phyloP scores from a whole-genome alignment of 2,888 invertebrate species.

The Tiliacea citrago region DNA sequence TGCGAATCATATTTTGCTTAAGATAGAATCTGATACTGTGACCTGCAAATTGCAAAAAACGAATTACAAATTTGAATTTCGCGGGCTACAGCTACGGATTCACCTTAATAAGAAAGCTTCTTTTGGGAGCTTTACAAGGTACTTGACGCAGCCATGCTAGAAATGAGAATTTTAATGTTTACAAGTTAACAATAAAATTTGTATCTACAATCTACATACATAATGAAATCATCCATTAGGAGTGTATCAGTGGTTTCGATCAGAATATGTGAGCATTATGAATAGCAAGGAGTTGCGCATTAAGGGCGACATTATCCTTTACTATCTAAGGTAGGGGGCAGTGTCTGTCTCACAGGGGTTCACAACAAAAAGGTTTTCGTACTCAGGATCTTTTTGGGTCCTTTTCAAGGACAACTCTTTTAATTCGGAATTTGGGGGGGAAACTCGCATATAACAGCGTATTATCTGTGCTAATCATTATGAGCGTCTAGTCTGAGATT shows the following conservation, averaged over 20 bases:
- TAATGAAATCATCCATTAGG: slow-evolving; percentile 34
- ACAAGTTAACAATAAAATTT: slow-evolving; percentile 18
- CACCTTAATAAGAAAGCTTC: neutral
- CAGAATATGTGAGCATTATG: slow-evolving; percentile 52
- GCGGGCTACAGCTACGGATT: too few species aligned
- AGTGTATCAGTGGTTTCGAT: slow-evolving; percentile 43
- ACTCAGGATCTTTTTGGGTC: slow-evolving; percentile 77
- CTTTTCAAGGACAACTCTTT: slow-evolving; percentile 80
- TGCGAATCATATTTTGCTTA: too few species aligned
- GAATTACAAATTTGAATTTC: too few species aligned
- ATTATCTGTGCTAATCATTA: slow-evolving; percentile 55
- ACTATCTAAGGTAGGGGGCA: slow-evolving; percentile 71
- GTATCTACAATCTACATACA: slow-evolving; percentile 26
- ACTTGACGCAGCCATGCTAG: neutral
- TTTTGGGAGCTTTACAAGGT: neutral
- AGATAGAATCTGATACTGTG: too few species aligned
- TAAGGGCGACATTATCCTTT: slow-evolving; percentile 75
- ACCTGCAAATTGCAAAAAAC: too few species aligned
- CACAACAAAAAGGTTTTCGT: slow-evolving; percentile 76
- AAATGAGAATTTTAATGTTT: slow-evolving; percentile 1
- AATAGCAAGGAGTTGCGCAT: slow-evolving; percentile 71
- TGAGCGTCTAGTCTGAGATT: slow-evolving; percentile 43
- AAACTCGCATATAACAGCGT: slow-evolving; percentile 41
- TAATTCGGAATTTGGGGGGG: slow-evolving; percentile 63
- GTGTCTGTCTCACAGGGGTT: slow-evolving; percentile 75